Percentiles rank a stretch among this genome's conserved stretches.
These are phyloP conservation scores for Eumeta japonica DNA, from an alignment of 1,140 invertebrate species.

Conservation along the genomic window DNA sequence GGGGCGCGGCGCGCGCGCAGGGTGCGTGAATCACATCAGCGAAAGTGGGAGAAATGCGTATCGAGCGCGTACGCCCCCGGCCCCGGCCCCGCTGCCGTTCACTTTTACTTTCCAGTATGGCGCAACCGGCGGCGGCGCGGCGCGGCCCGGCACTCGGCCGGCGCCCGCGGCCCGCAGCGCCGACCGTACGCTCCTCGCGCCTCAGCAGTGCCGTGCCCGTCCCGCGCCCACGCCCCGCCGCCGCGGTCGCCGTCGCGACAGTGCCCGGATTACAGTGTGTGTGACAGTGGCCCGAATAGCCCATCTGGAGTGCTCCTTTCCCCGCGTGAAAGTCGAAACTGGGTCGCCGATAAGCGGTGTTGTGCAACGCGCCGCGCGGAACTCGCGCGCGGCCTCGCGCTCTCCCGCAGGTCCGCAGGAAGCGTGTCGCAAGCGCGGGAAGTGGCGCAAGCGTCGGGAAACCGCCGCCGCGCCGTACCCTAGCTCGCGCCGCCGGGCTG, in stretches of 20 bases:
- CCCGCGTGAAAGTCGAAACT: conserved; percentile 37
- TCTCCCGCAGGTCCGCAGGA: conserved; percentile 37
- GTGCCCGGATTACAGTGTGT: conserved; percentile 49
- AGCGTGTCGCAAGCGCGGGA: conserved; percentile 47
- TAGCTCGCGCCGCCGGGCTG: conserved; percentile 15
- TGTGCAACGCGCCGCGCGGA: conserved; percentile 40
- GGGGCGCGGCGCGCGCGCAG: conserved; percentile 10
- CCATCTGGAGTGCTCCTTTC: not conserved
- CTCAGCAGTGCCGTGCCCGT: conserved; percentile 24
- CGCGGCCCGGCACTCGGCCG: conserved; percentile 38
- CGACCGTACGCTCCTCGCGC: conserved; percentile 49
- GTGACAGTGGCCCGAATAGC: not conserved
- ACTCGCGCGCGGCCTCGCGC: conserved; percentile 42
- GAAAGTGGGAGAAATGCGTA: conserved; percentile 56
- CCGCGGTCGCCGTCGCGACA: conserved; percentile 27
- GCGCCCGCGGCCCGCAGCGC: conserved; percentile 52
- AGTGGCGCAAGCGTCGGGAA: conserved; percentile 47
- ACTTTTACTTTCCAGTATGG: conserved; percentile 57
- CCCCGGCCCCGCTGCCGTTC: conserved; percentile 35
- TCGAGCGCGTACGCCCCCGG: conserved; percentile 36
- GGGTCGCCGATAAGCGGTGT: conserved; percentile 37
- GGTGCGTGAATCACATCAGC: conserved; percentile 43
- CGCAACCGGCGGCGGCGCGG: conserved; percentile 44
- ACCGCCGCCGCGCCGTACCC: conserved; percentile 28
- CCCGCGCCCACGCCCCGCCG: conserved; percentile 12